A percentile compares a stretch with the other conserved stretches of the same genome.
Conservation (phyloP, 2,113 vertebrate species). For the Bambusicola thoracicus region DNA sequence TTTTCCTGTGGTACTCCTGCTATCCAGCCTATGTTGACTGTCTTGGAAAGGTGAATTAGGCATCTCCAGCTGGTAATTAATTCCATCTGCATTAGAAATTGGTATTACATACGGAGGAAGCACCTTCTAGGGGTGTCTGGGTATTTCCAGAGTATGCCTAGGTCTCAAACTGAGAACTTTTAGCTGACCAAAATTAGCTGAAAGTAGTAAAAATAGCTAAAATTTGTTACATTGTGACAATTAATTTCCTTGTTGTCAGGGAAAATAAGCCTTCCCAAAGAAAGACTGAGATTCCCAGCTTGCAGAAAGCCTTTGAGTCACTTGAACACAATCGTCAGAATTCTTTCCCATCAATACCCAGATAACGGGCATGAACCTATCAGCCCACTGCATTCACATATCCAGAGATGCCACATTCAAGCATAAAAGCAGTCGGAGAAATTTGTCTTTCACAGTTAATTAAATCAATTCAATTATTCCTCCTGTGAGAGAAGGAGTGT, state of each 20-base stretch:
- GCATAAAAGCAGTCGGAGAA: background rate
- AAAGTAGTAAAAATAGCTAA: background rate
- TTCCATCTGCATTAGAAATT: background rate
- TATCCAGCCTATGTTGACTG: background rate
- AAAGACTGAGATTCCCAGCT: background rate
- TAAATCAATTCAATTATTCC: constrained; percentile 2
- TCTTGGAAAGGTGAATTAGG: background rate
- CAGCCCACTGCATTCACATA: background rate
- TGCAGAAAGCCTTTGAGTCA: background rate
- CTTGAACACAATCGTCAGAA: background rate
- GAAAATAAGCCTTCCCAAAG: background rate
- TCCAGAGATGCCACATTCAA: background rate
- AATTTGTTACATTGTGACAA: background rate
- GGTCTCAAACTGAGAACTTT: background rate
- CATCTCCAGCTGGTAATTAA: background rate
- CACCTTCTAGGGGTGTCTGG: background rate
- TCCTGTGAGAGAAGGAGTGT: background rate
- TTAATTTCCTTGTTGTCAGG: background rate
- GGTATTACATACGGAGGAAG: background rate
- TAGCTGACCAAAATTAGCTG: background rate
- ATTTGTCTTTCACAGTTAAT: background rate
- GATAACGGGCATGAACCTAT: background rate
- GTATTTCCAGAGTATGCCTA: background rate
- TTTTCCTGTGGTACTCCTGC: background rate
- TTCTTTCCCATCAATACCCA: background rate